A percentile compares a stretch with the other conserved stretches of the same genome.
These are phyloP conservation scores for Panorpa germanica DNA, from an alignment of 2,888 invertebrate species.

Conservation along the genomic window DNA sequence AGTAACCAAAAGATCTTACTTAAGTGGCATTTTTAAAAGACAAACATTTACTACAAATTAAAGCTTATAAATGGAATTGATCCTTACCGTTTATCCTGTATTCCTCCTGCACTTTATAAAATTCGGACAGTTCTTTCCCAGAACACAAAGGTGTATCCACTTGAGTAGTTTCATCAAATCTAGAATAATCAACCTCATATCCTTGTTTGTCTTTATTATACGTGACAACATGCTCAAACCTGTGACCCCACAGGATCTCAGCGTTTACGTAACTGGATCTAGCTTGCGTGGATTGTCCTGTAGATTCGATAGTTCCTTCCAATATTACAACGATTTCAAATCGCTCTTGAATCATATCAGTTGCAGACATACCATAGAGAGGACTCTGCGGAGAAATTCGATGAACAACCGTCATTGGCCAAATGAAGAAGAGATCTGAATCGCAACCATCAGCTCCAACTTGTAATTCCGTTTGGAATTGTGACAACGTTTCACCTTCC, in stretches of 20 bases:
- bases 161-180: slow-evolving; percentile 66
- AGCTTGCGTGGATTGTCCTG: slow-evolving; percentile 66
- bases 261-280: slow-evolving; percentile 54
- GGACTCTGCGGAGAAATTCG: slow-evolving; percentile 73
- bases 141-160: slow-evolving; percentile 77
- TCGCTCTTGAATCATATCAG: slow-evolving; percentile 71
- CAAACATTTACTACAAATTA: too few relatives aligned
- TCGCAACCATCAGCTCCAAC: slow-evolving; percentile 66
- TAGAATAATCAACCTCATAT: slow-evolving; percentile 75
- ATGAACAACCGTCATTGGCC: slow-evolving; percentile 91
- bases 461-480: slow-evolving; percentile 63
- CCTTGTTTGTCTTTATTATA: slow-evolving; percentile 50
- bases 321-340: slow-evolving; percentile 77
- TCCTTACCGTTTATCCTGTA: too few relatives aligned
- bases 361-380: slow-evolving; percentile 72
- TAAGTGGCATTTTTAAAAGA: too few relatives aligned
- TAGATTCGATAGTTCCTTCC: slow-evolving; percentile 80
- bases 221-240: slow-evolving; percentile 60
- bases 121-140: slow-evolving; percentile 43
- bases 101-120: slow-evolving; percentile 30
- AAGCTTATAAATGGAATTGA: too few relatives aligned
- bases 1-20: too few relatives aligned
- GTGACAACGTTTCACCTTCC: slow-evolving; percentile 61
- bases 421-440: slow-evolving; percentile 81
- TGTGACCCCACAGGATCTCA: slow-evolving; percentile 64